A percentile compares a stretch with the other conserved stretches of the same genome.
Evolutionary conservation across 2,113 vertebrate genomes (phyloP).

Genomic region (Oryzias melastigma): DNA sequence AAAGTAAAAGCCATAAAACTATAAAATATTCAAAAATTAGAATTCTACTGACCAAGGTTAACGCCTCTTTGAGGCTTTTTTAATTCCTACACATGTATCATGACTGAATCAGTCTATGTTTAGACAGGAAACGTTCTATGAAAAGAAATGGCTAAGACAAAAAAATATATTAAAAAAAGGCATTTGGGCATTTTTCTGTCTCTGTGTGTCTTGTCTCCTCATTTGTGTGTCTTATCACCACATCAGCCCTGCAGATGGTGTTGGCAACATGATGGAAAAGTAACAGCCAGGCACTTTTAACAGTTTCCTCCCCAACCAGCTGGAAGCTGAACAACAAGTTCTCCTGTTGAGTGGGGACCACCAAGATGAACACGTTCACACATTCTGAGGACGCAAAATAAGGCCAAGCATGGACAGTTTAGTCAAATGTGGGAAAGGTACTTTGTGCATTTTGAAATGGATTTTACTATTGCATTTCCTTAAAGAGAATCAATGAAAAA

Average conservation of each 20-base stretch:
- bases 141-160: background rate
- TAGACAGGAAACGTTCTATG: no score
- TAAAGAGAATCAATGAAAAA: no score
- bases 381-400: conserved; percentile 78
- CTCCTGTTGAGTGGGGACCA: conserved; percentile 90
- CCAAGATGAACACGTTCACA: conserved; percentile 90
- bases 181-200: background rate
- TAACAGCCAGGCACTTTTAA: conserved; percentile 87
- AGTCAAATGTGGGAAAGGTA: background rate
- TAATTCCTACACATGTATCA: no score
- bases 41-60: no score
- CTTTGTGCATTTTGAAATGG: background rate
- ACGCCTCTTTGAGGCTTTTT: no score
- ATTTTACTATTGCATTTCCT: background rate
- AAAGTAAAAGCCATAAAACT: no score
- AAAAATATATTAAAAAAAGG: no score
- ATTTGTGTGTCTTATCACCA: conserved; percentile 78
- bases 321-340: conserved; percentile 96
- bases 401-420: background rate
- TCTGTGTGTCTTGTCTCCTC: conserved; percentile 2
- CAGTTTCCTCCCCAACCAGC: conserved; percentile 85
- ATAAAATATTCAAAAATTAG: no score
- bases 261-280: conserved; percentile 94
- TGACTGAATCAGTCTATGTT: no score
- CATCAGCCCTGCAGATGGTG: conserved; percentile 94